Conservation (phyloP, 2,888 invertebrate genomes). For the Tolmerus cingulatus region DNA sequence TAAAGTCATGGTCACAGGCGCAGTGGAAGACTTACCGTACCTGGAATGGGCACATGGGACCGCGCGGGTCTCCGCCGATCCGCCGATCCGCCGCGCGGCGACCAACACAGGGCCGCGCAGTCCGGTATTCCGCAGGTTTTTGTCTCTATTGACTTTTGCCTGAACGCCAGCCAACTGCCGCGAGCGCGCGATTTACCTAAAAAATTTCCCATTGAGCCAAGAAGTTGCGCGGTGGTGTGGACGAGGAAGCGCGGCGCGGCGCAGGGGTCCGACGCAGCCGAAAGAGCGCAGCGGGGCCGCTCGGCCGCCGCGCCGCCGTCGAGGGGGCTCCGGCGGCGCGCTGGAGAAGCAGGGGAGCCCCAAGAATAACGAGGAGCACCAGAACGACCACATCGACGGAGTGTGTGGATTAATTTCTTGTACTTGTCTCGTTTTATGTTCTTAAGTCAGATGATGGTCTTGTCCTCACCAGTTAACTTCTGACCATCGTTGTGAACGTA, state of each 20-base stretch:
- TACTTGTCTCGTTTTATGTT: slow-evolving; percentile 54
- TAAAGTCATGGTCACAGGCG: slow-evolving; percentile 28
- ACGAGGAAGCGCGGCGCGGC: not conserved
- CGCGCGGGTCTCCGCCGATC: not conserved
- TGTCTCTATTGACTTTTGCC: slow-evolving; percentile 35
- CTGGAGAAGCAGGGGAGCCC: slow-evolving; percentile 18
- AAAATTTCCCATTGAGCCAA: slow-evolving; percentile 26
- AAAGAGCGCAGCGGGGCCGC: not conserved
- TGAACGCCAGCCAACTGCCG: slow-evolving; percentile 10
- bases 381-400: slow-evolving; percentile 31
- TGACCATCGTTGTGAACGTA: slow-evolving; percentile 63
- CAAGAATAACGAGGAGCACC: slow-evolving; percentile 6
- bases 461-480: slow-evolving; percentile 64
- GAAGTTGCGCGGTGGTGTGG: slow-evolving; percentile 9
- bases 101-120: not conserved
- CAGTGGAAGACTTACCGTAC: slow-evolving; percentile 2
- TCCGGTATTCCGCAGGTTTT: slow-evolving; percentile 25
- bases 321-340: not conserved
- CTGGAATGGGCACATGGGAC: slow-evolving; percentile 33
- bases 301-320: not conserved
- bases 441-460: slow-evolving; percentile 64
- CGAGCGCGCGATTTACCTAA: slow-evolving; percentile 28
- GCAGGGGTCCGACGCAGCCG: not conserved
- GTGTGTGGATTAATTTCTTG: slow-evolving; percentile 49
- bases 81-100: not conserved